These are phyloP conservation scores for Coptodon rendalli DNA, from an alignment of 2,113 vertebrate species.

Conservation along the genomic window DNA sequence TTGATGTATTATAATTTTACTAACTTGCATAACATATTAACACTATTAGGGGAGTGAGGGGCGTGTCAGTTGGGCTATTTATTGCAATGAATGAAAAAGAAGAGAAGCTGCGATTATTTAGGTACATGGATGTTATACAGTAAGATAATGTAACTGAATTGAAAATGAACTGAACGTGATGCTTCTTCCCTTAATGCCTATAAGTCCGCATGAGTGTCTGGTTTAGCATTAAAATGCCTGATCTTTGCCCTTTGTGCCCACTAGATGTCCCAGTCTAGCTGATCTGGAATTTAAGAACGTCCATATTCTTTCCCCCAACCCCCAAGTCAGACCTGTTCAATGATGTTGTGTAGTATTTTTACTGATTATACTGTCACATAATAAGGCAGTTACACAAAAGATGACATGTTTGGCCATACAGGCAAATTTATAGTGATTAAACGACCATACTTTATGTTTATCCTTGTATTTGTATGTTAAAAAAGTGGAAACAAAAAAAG, in stretches of 20 bases:
- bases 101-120: not conserved
- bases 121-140: not conserved
- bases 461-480: not conserved
- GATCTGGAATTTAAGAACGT: not conserved
- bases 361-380: conserved; percentile 5
- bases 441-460: not conserved
- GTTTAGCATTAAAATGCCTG: not conserved
- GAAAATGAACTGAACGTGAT: not conserved
- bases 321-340: not conserved
- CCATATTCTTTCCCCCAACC: not conserved
- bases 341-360: not conserved
- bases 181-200: not conserved
- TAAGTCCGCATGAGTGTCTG: not conserved
- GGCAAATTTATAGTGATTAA: not conserved
- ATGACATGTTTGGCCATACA: not conserved
- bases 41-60: not conserved
- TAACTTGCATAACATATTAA: not conserved
- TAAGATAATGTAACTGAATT: not conserved
- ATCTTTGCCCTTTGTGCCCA: conserved; percentile 41
- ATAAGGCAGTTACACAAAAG: not conserved
- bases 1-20: not conserved
- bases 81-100: not conserved
- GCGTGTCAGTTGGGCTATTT: not conserved
- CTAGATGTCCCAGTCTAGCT: conserved; percentile 48
- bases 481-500: not conserved